Evolutionary conservation across 37 sponge, comb jelly and placozoan genomes (phyloP).

Genomic region (Bolinopsis microptera): DNA sequence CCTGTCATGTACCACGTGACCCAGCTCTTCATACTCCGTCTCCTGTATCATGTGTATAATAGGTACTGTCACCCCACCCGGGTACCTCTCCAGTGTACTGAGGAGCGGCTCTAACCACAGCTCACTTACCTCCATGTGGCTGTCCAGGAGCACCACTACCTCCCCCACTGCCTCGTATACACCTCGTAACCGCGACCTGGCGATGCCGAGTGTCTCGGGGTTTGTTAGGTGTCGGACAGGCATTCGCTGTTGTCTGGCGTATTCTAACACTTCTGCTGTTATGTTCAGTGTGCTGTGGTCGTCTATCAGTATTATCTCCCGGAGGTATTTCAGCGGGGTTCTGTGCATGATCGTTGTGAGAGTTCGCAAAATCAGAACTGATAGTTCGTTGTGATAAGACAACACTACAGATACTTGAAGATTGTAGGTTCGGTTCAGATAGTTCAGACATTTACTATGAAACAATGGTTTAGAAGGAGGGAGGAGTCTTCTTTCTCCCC

Average conservation of each 20-base stretch:
- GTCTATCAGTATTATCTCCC: not conserved
- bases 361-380: not conserved
- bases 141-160: not conserved
- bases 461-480: not conserved
- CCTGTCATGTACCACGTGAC: not conserved
- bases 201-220: not conserved
- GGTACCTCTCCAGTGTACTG: not conserved
- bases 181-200: not conserved
- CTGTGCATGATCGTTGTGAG: not conserved
- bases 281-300: not conserved
- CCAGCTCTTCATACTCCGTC: not conserved
- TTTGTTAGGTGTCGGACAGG: not conserved
- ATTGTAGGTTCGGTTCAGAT: not conserved
- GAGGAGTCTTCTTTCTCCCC: not conserved
- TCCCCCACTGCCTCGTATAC: not conserved
- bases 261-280: not conserved
- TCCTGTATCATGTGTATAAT: conserved; percentile 19
- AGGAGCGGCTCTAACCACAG: conserved; percentile 38
- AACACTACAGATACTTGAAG: not conserved
- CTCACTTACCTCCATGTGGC: conserved; percentile 12
- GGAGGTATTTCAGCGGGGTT: not conserved
- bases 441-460: not conserved
- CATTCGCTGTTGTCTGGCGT: not conserved
- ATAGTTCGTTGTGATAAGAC: not conserved
- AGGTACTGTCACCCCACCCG: conserved; percentile 3